Evolutionary conservation across 2,797 vertebrate genomes (phyloP), one percentile per base, ranked within the genome.

Genomic region (Phataginus tricuspis): DNA sequence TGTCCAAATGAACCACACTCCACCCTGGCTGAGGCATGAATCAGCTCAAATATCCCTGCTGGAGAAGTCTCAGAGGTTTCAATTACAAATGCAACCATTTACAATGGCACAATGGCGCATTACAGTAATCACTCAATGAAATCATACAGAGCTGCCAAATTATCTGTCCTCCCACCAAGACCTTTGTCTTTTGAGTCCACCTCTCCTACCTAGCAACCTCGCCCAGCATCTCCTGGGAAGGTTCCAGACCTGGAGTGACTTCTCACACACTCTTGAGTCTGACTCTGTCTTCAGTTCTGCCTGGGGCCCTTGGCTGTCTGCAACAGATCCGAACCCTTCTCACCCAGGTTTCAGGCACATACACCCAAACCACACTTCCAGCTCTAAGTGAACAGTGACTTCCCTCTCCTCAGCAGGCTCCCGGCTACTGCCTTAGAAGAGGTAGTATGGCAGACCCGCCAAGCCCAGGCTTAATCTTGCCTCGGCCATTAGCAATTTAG

Each of bases 11-110:
- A 92, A 71, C 75, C 59, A 14, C n/a, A 4, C 49, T 80, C 53
- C 14, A 23, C 21, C 49, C 29, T 45, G 84, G 63, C 87, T 55
- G 91, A 87, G 49, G 29, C 71, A 23, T 12, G 45, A 72, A 59
- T 78, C 14, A 42, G 49, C 42, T 77, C 64, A 34, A 39, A 72
- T 53, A 89, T 94, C 53, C 77, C 7, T 5, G 37, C 4, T 27
- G 71, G 64, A 83, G 91, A 59, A 63, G 49, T 86, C 91, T 90
- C 57, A 49, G 66, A 27, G 85, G 68, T 95, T 94, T 88, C 80
- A 21, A 63, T 90, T 82, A 57, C 90, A 72, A 90, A 64, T 21
- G 59, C 53, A 18, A 11, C 90, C 93, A 55, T 68, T 94, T 25
- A 72, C 59, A 37, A 7, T 14, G 83, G 85, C 66, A 49, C 39